phyloP scores from a whole-genome alignment of 2,888 invertebrate species.

The Phymatocera aterrima region DNA sequence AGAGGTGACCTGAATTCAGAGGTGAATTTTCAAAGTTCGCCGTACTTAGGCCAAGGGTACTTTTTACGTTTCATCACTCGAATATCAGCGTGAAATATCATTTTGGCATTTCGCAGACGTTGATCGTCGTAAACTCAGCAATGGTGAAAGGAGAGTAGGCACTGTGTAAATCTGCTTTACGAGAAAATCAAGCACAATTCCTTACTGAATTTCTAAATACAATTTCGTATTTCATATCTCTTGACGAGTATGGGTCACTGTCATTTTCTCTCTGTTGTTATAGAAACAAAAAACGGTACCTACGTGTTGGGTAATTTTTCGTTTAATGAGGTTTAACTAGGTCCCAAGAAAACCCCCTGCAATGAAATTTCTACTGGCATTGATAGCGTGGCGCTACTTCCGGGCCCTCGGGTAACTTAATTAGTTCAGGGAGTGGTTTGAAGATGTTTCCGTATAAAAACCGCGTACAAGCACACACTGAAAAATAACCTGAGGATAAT shows the following conservation, averaged over 20 bases:
- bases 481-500: background rate
- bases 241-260: too few relatives aligned
- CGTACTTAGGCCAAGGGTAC: conserved; percentile 29
- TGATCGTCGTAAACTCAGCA: background rate
- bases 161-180: too few relatives aligned
- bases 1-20: conserved; percentile 23
- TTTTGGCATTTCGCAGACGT: background rate
- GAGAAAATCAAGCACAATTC: too few relatives aligned
- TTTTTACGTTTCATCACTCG: background rate
- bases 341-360: background rate
- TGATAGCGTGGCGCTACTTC: background rate
- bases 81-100: background rate
- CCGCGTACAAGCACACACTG: background rate
- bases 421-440: background rate
- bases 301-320: background rate
- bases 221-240: too few relatives aligned
- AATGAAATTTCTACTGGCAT: background rate
- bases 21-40: background rate
- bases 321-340: too few relatives aligned
- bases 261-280: too few relatives aligned
- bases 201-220: too few relatives aligned
- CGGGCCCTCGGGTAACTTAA: background rate
- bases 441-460: background rate
- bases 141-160: background rate
- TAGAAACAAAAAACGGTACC: background rate